A percentile compares a stretch with the other conserved stretches of the same genome.
Conservation (phyloP, 2,797 vertebrate genomes). For the Microctenopoma steveboyesi region DNA sequence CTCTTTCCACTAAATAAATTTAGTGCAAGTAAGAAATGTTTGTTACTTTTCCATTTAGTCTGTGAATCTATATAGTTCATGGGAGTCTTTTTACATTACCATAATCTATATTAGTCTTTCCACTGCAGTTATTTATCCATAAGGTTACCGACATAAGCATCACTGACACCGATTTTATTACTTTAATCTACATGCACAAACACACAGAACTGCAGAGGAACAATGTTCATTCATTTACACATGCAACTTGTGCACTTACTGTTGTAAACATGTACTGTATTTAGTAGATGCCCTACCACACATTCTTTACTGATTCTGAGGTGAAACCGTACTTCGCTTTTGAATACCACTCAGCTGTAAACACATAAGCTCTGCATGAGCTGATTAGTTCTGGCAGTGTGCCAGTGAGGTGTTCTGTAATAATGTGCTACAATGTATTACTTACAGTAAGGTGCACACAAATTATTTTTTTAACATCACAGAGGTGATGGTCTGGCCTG, state of each 20-base stretch:
- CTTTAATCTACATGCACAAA: constrained; percentile 22
- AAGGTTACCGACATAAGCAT: constrained; percentile 46
- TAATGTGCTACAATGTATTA: constrained; percentile 56
- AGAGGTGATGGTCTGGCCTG: constrained; percentile 45
- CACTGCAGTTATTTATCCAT: constrained; percentile 39
- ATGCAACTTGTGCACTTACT: not conserved
- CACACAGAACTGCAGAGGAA: not conserved
- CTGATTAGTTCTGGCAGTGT: constrained; percentile 58
- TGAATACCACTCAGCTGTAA: constrained; percentile 59
- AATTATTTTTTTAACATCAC: constrained; percentile 46
- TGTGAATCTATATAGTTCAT: constrained; percentile 7
- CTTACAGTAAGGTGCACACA: constrained; percentile 54
- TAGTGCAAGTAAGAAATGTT: not conserved
- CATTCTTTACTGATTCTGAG: constrained; percentile 29
- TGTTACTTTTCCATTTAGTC: not conserved
- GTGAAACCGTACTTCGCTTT: constrained; percentile 47
- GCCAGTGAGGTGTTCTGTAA: constrained; percentile 41
- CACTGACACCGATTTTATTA: constrained; percentile 53
- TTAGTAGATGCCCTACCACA: not conserved
- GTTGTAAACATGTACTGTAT: not conserved
- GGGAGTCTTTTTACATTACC: not conserved
- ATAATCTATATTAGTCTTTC: constrained; percentile 23
- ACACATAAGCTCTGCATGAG: constrained; percentile 43
- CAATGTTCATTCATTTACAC: not conserved
- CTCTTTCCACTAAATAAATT: too few relatives aligned